Evolutionary conservation across 1,140 invertebrate genomes (phyloP), one percentile per base, ranked within the genome.

Genomic region (Lasioglossum albipes): DNA sequence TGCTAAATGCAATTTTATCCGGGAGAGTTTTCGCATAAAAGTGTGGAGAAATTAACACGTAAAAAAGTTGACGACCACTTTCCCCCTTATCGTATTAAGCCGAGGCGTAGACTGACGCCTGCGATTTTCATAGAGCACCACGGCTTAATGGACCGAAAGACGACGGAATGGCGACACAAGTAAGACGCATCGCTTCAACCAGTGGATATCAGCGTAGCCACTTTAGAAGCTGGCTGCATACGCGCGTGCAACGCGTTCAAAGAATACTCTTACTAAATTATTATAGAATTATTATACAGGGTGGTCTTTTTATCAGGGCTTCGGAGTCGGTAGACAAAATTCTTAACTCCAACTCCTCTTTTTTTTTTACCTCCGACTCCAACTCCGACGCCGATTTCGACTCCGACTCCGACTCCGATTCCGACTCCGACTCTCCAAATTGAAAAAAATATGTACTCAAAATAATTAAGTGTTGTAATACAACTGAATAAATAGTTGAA

Each of bases 141-240:
- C 31, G 62, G 75, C 65, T 77, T 85, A 85, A 84, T 85, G 64
- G 68, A 77, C 69, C 73, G 74, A 49, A 70, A 67, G 83, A 49
- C 68, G 68, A 68, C 72, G 52, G 71, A 83, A 49, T 54, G 72
- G 59, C 57, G 83, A 75, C 71, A 22, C 72, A 36, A 80, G 83
- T 59, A 69, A 85, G 82, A 57, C 42, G 61, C 69, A 57, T 84
- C 73, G 59, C 36, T 78, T 42, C 13, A 84, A 54, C 67, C 20
- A 36, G 42, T 20, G 27, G 59, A 31, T 31, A 67, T 31, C 54
- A 52, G 45, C 64, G 57, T 41, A 31, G 62, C 2, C 57, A 70
- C 82, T 79, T 79, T 52, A 70, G 20, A 41, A 20, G 22, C 36
- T 27, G 57, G 54, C 41, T 52, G 64, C 27, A 62, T 41, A 66